Conservation (phyloP, 2,113 vertebrate species). For the Amazona guildingii region DNA sequence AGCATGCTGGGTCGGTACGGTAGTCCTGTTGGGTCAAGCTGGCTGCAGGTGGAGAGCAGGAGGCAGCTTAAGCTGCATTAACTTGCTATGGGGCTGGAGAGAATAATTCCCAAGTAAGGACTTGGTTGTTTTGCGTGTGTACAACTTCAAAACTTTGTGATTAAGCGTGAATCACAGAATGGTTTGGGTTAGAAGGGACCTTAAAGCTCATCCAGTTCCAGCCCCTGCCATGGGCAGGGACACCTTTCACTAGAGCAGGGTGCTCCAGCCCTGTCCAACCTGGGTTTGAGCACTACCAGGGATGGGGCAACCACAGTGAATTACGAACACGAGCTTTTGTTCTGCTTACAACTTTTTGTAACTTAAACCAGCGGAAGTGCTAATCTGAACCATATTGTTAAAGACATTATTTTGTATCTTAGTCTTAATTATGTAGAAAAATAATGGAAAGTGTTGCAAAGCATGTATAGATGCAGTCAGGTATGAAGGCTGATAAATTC, state of each 20-base stretch:
- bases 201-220: not conserved
- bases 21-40: not conserved
- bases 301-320: not conserved
- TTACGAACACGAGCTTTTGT: not conserved
- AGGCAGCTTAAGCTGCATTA: not conserved
- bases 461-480: accelerated
- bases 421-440: not conserved
- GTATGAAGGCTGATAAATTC: not conserved
- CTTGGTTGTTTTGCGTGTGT: not conserved
- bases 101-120: not conserved
- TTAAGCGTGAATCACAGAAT: not conserved
- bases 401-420: not conserved
- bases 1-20: not conserved
- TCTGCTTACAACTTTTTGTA: not conserved
- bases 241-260: not conserved
- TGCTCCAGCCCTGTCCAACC: not conserved
- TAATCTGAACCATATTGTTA: not conserved
- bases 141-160: not conserved
- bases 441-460: not conserved
- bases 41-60: not conserved
- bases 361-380: not conserved
- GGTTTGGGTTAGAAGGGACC: not conserved
- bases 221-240: not conserved
- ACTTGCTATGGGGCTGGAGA: not conserved
- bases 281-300: not conserved